Evolutionary conservation across 2,113 vertebrate genomes (phyloP), one percentile per base, ranked within the genome.

Genomic region (Vulpes ferrilata): DNA sequence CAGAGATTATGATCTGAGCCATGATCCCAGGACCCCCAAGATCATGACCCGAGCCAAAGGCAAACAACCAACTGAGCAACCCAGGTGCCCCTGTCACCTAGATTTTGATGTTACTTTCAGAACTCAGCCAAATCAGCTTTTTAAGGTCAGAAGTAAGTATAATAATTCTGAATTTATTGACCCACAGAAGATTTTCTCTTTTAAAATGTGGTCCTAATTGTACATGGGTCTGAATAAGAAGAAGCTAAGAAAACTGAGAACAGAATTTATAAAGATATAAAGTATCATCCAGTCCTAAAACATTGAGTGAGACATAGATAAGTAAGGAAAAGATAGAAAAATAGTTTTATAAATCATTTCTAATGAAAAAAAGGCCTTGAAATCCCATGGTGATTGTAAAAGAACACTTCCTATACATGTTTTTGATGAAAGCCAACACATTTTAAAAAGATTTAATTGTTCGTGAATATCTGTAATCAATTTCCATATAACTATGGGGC

Each of bases 401-500:
- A 94, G 38, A 80, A 10, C 30, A 16, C 12, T 79, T 67, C 57
- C 22, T 86, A 7, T 79, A 73, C 84, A n/a, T 1, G 4, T 53
- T 79, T 93, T 48, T 78, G 78, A 25, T 48, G 79, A 69, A 83
- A 35, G 59, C 12, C 53, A 25, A 13, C 65, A 19, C 30, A 55
- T 62, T 76, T 81, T 74, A n/a, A 85, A 81, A 69, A 82, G 43
- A 65, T 90, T 88, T 90, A 83, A 90, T 82, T 79, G 32, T 59
- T 60, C 1, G 8, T 48, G 30, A 67, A 55, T 35, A 27, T 25
- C n/a, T 64, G 81, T 48, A 83, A 79, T 27, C 32, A 89, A 20
- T 32, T 69, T 27, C 59, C 62, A 53, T 57, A 79, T 57, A 79
- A 82, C n/a, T 43, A 32, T 1, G 32, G 51, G 62, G 57, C 19